Base-by-base conservation (phyloP, 2,797 vertebrate species). In the Masticophis lateralis region DNA sequence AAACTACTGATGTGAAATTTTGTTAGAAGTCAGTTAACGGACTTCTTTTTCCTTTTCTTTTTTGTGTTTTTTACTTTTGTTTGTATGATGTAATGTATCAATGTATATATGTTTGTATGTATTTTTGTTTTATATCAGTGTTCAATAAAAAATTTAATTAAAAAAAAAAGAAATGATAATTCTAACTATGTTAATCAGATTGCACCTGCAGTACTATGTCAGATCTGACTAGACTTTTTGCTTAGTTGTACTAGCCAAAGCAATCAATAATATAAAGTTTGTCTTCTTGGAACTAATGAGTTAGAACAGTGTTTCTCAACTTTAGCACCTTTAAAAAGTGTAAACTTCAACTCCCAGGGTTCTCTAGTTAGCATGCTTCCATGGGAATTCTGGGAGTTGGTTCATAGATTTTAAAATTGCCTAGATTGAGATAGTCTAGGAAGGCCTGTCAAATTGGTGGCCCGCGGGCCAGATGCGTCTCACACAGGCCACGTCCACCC, bases 241-340 rank as follows among this genome's bases (percentile, higher is more conserved):
- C 9, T 83, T 47, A 10, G 37, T 47, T 83, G 20, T 47, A 83
- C 20, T 83, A 20, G 74, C 69, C 32, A 43, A 79, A 79, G 18
- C 10, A 28, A 90, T 90, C n/a, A 86, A 8, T 92, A 51, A 89
- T 47, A 66, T 1, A 57, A 27, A 66, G 66, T 53, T 90, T 93
- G 63, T 53, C 59, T 88, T 51, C 90, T 93, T 79, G 92, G 32
- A 92, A 13, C 2, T 79, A 37, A n/a, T 89, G 51, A 94, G 20
- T 47, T 83, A 10, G 37, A 11, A 83, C 37, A 83, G 74, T 43
- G 69, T 79, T 43, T 79, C 69, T 79, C 37, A 83, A 25, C 74
- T 43, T 79, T 43, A 83, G 20, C 3, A 83, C 9, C 37, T 47
- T 83, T 83, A 83, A 47, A 37, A 74, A 74, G 16, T 18, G 7